Conservation (phyloP, 1,140 invertebrate genomes). For the Heterodera schachtii region DNA sequence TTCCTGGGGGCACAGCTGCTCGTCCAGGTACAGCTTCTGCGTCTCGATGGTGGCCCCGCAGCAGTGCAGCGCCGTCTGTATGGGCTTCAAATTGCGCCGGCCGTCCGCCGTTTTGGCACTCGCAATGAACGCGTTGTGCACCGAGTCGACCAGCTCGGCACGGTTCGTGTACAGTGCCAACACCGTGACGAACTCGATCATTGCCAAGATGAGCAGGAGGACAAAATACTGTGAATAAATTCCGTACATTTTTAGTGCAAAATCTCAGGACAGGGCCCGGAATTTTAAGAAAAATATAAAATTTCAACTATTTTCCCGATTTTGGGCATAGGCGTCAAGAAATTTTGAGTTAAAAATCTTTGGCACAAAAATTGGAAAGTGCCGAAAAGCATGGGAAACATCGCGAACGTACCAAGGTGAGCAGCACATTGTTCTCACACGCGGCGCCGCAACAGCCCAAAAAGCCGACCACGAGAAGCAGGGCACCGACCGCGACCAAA, state of each 20-base stretch:
- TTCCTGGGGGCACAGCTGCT: conserved; percentile 45
- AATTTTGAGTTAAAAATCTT: too few species aligned
- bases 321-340: too few species aligned
- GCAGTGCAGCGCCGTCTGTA: conserved; percentile 56
- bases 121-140: conserved; percentile 48
- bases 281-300: too few species aligned
- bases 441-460: conserved; percentile 61
- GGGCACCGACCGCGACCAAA: conserved; percentile 57
- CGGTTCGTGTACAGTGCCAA: conserved; percentile 54
- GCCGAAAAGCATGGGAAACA: neutral
- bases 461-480: conserved; percentile 62
- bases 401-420: conserved; percentile 56
- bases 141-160: conserved; percentile 32
- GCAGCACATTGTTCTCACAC: conserved; percentile 51
- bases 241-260: conserved; percentile 1
- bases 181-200: conserved; percentile 55
- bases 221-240: conserved; percentile 59
- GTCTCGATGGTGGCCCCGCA: conserved; percentile 61
- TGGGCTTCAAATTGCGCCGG: conserved; percentile 58
- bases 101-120: conserved; percentile 41
- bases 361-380: neutral
- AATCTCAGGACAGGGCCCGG: too few species aligned
- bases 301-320: too few species aligned
- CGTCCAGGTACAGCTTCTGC: conserved; percentile 32
- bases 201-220: conserved; percentile 54